phyloP scores from a whole-genome alignment of 2,888 invertebrate species.

The Dione juno region DNA sequence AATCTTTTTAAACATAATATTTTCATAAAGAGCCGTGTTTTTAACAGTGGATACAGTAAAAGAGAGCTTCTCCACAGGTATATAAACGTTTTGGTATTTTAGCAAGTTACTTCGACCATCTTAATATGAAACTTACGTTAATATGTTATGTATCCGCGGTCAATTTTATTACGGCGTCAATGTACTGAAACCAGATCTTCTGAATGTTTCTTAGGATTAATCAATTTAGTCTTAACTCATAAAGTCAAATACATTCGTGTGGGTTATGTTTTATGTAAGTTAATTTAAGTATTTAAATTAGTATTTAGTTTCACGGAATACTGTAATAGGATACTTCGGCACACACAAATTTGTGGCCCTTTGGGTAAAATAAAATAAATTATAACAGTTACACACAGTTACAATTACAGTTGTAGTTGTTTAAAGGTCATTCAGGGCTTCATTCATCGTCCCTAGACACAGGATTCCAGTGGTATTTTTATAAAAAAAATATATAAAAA shows the following conservation, averaged over 20 bases:
- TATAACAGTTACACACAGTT: no score
- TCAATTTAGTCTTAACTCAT: slow-evolving; percentile 61
- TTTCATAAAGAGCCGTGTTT: not conserved
- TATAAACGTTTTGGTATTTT: not conserved
- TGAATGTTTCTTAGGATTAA: slow-evolving; percentile 56
- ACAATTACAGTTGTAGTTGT: no score
- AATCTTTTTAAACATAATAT: no score
- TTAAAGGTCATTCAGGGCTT: no score
- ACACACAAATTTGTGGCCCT: no score
- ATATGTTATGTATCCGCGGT: slow-evolving; percentile 77
- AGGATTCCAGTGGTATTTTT: no score
- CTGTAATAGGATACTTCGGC: no score
- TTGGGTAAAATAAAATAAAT: no score
- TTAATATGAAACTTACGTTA: slow-evolving; percentile 74
- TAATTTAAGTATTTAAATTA: slow-evolving; percentile 20
- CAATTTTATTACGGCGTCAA: slow-evolving; percentile 76
- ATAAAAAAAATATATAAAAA: no score
- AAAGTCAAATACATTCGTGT: slow-evolving; percentile 41
- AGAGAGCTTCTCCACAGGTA: not conserved
- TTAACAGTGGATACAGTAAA: not conserved
- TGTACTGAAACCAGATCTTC: slow-evolving; percentile 63
- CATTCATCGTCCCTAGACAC: no score
- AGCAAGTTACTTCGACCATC: slow-evolving; percentile 46
- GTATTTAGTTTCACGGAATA: slow-evolving; percentile 5
- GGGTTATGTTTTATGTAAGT: slow-evolving; percentile 4